Base-by-base conservation (phyloP, 2,888 invertebrate species). In the Trichogramma dendrolimi region DNA sequence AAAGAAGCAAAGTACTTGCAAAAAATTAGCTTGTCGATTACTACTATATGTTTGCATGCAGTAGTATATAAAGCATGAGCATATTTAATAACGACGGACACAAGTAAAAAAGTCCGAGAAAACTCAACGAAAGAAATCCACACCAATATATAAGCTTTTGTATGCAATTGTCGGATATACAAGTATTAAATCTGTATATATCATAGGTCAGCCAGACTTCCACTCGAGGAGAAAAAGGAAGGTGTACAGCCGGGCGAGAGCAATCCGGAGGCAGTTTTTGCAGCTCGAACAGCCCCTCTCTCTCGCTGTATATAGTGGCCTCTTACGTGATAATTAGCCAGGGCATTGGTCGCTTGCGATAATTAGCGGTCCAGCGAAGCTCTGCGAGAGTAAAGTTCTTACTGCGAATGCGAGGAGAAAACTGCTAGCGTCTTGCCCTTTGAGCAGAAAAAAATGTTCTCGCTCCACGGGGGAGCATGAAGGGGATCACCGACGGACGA, bases 261-360 rank as follows among this genome's bases (percentile, higher is more conserved):
- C 55, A 54, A 38, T 52, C 14, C 51, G 46, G 48, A 54, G 39
- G 27, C 27, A 65, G 65, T 67, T 67, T 67, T 67, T 63, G 65
- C 66, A 57, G 56, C 38, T 46, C 67, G 68, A 70, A 70, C 58
- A 54, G 48, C 11, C 8, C 43, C 27, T 8, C n/a, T 42, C 49
- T 42, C 40, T 55, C 47, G 39, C 39, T 48, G 27, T 14, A 48
- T 14, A 48, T 48, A 14, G 48, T 40, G 46, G 43, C 58, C 68
- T 58, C 63, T 64, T 27, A 27, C 52, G 67, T 67, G 68, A 69
- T 70, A 69, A 70, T 70, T 69, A 70, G 68, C 63, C 68, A 58
- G 27, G 60, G 65, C 67, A 69, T 69, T 61, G 68, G 70, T 68
- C 62, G 67, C 68, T 69, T 68, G 69, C 67, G 69, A 70, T 70